Evolutionary conservation across 53 echinoderm and acorn worm species (phyloP).

Genomic region (Temnopleurus reevesii): DNA sequence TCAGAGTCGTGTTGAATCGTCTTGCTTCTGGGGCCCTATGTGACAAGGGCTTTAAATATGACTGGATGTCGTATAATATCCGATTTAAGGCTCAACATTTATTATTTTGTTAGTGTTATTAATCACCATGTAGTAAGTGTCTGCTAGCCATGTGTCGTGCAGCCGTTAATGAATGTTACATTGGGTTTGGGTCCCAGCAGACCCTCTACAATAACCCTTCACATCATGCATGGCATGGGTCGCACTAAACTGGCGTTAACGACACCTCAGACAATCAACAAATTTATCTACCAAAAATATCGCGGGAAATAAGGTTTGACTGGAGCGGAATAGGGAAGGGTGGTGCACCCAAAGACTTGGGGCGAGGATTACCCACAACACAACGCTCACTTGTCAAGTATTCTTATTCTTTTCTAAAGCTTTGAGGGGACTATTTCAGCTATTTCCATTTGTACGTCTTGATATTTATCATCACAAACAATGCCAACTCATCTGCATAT

Average conservation of each 20-base stretch:
- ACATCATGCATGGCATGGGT: slow-evolving; percentile 37
- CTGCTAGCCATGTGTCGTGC: too few relatives aligned
- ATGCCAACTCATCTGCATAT: slow-evolving; percentile 53
- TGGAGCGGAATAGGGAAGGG: slow-evolving; percentile 41
- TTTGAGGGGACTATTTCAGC: neutral
- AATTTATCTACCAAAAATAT: slow-evolving; percentile 31
- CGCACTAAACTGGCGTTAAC: neutral
- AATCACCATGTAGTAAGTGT: too few relatives aligned
- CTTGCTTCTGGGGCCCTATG: too few relatives aligned
- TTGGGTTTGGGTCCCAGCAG: neutral
- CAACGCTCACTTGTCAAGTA: slow-evolving; percentile 7
- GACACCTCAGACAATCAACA: slow-evolving; percentile 32
- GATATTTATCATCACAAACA: slow-evolving; percentile 38
- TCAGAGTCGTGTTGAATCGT: too few relatives aligned
- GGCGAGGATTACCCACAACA: slow-evolving; percentile 24
- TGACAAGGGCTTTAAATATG: too few relatives aligned
- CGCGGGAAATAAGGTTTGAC: slow-evolving; percentile 49
- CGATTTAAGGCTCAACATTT: too few relatives aligned
- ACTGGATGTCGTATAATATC: too few relatives aligned
- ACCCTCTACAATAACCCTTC: neutral
- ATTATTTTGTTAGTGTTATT: too few relatives aligned
- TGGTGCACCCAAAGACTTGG: slow-evolving; percentile 17
- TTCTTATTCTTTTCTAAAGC: neutral
- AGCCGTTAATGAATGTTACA: neutral
- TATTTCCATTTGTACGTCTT: neutral